These are phyloP conservation scores for Protomyctophum bolini DNA, from an alignment of 2,113 vertebrate species.

Conservation along the genomic window DNA sequence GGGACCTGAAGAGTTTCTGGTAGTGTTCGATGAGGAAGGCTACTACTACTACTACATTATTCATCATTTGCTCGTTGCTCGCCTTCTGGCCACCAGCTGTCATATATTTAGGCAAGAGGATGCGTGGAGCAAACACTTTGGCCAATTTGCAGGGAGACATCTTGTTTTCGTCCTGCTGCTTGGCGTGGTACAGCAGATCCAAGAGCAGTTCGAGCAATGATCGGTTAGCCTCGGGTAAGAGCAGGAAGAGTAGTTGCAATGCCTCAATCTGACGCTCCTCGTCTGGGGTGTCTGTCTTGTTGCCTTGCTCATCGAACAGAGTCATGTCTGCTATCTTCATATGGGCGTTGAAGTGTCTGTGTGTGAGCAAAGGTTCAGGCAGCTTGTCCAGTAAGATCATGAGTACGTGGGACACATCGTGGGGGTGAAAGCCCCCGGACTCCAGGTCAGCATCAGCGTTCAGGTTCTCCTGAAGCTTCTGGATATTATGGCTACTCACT, in stretches of 20 bases:
- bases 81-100: constrained; percentile 92
- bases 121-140: constrained; percentile 92
- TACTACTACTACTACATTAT: constrained; percentile 89
- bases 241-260: constrained; percentile 92
- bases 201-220: constrained; percentile 92
- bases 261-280: constrained; percentile 95
- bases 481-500: constrained; percentile 82
- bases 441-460: constrained; percentile 90
- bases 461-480: constrained; percentile 85
- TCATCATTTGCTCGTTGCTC: constrained; percentile 85
- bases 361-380: constrained; percentile 93
- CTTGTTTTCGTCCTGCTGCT: constrained; percentile 96
- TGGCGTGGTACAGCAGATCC: constrained; percentile 95
- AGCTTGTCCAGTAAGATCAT: constrained; percentile 95
- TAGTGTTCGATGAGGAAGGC: constrained; percentile 99
- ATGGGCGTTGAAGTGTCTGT: constrained; percentile 93
- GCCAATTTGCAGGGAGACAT: constrained; percentile 97
- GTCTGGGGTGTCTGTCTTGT: constrained; percentile 87
- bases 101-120: constrained; percentile 94
- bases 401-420: constrained; percentile 92
- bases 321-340: constrained; percentile 97
- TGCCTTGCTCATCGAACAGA: constrained; percentile 90
- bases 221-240: constrained; percentile 90
- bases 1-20: constrained; percentile 96
- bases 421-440: constrained; percentile 92